A percentile compares a stretch with the other conserved stretches of the same genome.
These are phyloP conservation scores for Heteronetta atricapilla DNA, from an alignment of 2,113 vertebrate species.

Conservation along the genomic window DNA sequence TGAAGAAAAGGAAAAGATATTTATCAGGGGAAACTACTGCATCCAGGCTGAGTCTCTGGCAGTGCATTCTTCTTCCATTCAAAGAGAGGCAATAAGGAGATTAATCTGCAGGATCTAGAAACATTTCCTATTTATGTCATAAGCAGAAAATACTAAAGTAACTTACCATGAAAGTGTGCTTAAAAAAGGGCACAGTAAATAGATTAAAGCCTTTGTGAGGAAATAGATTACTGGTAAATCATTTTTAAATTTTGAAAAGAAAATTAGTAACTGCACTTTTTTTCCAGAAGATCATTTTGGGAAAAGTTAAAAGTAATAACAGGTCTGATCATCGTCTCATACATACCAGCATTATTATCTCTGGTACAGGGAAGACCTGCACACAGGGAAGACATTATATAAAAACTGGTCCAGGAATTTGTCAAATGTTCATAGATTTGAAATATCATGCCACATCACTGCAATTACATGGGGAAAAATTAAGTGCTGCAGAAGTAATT, in stretches of 20 bases:
- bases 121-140: constrained; percentile 50
- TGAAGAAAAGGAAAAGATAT: constrained; percentile 73
- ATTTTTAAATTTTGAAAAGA: constrained; percentile 32
- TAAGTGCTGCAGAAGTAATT: neutral
- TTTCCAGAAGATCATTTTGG: neutral
- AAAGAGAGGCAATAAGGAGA: constrained; percentile 73
- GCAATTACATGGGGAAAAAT: neutral
- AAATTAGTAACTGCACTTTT: neutral
- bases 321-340: neutral
- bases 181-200: neutral
- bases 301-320: neutral
- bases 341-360: neutral
- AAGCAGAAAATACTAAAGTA: constrained; percentile 63
- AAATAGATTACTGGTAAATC: constrained; percentile 1
- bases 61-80: constrained; percentile 69
- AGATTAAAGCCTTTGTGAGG: constrained; percentile 32
- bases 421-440: neutral
- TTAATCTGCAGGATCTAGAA: constrained; percentile 72
- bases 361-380: neutral
- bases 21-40: constrained; percentile 75
- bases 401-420: neutral
- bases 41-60: constrained; percentile 58
- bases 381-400: neutral
- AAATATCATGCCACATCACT: neutral
- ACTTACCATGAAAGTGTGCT: constrained; percentile 29